Evolutionary conservation across 2,113 vertebrate species (phyloP).

Genomic region (Malurus elegans): DNA sequence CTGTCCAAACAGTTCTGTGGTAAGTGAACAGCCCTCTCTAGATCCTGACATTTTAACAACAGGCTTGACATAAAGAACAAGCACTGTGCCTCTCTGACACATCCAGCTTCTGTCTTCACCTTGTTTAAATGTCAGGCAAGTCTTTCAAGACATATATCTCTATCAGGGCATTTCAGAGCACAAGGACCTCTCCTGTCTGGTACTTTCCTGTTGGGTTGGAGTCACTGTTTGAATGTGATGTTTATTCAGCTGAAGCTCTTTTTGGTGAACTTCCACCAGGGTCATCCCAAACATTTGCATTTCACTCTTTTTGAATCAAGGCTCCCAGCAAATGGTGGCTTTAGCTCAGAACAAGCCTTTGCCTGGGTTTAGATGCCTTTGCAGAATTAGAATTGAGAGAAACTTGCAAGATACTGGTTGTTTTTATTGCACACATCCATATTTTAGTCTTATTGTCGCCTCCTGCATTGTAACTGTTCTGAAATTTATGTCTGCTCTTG

Average conservation of each 20-base stretch:
- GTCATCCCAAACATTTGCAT: neutral
- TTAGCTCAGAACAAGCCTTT: neutral
- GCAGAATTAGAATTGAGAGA: neutral
- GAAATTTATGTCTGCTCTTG: neutral
- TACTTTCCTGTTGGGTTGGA: neutral
- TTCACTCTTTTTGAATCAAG: neutral
- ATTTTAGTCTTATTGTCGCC: neutral
- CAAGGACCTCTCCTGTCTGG: neutral
- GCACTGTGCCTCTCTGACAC: neutral
- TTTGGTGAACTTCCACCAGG: neutral
- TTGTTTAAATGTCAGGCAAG: constrained; percentile 53
- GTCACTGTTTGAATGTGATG: neutral
- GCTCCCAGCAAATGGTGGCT: neutral
- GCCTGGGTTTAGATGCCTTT: neutral
- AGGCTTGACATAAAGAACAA: neutral
- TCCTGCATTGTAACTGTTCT: neutral
- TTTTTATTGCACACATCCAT: neutral
- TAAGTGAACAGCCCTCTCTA: neutral
- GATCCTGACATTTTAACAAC: constrained; percentile 40
- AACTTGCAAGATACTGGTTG: neutral
- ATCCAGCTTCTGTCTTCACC: constrained; percentile 9
- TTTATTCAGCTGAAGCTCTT: neutral
- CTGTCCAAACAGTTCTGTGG: neutral
- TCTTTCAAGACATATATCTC: neutral
- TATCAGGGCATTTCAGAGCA: neutral